phyloP scores from a whole-genome alignment of 2,888 invertebrate species.

The Aporophyla nigra region DNA sequence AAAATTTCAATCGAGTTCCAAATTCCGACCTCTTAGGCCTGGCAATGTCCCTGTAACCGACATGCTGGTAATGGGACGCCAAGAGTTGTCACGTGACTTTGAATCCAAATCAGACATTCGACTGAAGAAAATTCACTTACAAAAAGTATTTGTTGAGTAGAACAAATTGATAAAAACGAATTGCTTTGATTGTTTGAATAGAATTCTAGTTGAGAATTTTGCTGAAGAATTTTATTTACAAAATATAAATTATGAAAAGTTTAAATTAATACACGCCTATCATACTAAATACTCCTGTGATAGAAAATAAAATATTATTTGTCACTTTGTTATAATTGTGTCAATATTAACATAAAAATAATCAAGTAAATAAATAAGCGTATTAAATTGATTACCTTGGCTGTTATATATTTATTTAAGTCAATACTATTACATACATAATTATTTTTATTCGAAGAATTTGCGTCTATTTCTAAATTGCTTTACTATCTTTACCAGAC shows the following conservation, averaged over 20 bases:
- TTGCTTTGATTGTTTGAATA: slow-evolving; percentile 10
- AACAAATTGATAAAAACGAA: slow-evolving; percentile 4
- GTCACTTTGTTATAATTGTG: not conserved
- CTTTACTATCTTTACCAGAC: not conserved
- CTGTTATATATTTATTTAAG: not conserved
- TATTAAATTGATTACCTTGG: not conserved
- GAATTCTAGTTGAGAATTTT: slow-evolving; percentile 12
- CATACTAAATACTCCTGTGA: not conserved
- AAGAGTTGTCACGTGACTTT: slow-evolving; percentile 61
- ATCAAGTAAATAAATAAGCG: not conserved
- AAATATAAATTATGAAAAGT: not conserved
- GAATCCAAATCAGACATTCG: slow-evolving; percentile 49
- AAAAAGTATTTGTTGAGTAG: slow-evolving; percentile 33
- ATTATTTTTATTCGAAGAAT: not conserved
- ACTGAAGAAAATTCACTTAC: slow-evolving; percentile 35
- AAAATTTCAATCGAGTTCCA: slow-evolving; percentile 52
- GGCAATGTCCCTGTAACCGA: slow-evolving; percentile 68
- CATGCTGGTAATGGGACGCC: slow-evolving; percentile 72
- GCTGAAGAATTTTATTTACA: not conserved
- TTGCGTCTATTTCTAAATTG: not conserved
- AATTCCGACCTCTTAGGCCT: slow-evolving; percentile 50
- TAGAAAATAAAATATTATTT: not conserved
- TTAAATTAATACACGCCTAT: too few relatives aligned
- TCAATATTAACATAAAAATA: not conserved
- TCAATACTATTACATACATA: too few relatives aligned